Conservation (phyloP, 2,797 vertebrate genomes). For the Kryptolebias ocellatus region DNA sequence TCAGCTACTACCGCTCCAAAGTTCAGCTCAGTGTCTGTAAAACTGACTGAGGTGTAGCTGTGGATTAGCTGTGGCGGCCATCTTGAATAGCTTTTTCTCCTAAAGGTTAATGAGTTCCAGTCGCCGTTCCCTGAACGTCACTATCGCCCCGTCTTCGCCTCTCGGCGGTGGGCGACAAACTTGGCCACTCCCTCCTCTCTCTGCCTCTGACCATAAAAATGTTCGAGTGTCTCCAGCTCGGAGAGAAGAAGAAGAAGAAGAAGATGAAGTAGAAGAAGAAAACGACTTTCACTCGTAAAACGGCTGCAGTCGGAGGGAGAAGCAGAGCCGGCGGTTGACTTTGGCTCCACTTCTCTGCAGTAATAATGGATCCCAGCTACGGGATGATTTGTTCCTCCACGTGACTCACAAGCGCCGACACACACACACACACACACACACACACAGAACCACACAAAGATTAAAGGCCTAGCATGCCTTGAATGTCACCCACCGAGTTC, state of each 20-base stretch:
- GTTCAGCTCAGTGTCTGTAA: too few species aligned
- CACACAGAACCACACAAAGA: too few species aligned
- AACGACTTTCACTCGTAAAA: slow-evolving; percentile 75
- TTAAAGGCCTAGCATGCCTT: too few species aligned
- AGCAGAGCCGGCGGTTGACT: slow-evolving; percentile 67
- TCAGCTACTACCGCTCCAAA: too few species aligned
- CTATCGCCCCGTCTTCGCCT: too few species aligned
- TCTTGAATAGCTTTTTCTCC: too few species aligned
- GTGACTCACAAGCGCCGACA: slow-evolving; percentile 59
- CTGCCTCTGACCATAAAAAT: slow-evolving; percentile 58
- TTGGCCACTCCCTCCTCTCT: slow-evolving; percentile 47
- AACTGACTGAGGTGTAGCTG: too few species aligned
- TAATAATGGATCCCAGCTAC: slow-evolving; percentile 80
- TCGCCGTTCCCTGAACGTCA: too few species aligned
- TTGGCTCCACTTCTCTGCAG: slow-evolving; percentile 67
- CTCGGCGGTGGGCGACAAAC: neutral
- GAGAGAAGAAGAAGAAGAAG: slow-evolving; percentile 33
- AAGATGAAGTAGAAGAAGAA: slow-evolving; percentile 48
- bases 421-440: too few species aligned
- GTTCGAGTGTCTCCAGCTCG: slow-evolving; percentile 57
- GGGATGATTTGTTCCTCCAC: slow-evolving; percentile 75
- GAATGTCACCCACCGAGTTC: too few species aligned
- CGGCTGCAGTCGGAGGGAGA: slow-evolving; percentile 54
- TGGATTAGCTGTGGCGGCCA: too few species aligned
- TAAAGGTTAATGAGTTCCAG: too few species aligned